phyloP scores from a whole-genome alignment of 2,797 vertebrate species.

The Bufotes viridis region DNA sequence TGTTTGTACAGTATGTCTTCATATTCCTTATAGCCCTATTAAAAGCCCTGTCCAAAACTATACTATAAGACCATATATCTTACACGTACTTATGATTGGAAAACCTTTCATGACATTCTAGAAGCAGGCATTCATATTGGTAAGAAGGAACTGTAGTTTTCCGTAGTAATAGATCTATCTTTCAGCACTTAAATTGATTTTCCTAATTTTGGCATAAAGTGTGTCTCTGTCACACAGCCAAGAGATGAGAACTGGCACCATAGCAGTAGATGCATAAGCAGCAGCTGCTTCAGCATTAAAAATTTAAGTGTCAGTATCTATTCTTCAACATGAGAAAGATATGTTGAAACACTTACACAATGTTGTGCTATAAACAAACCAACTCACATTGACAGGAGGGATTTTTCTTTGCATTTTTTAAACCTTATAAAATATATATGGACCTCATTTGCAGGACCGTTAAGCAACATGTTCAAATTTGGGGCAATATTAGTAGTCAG shows the following conservation, averaged over 20 bases:
- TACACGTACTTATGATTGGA: constrained; percentile 32
- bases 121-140: constrained; percentile 31
- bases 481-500: background rate
- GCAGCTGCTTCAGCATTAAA: constrained; percentile 62
- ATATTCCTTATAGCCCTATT: background rate
- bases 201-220: constrained; percentile 59
- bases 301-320: constrained; percentile 60
- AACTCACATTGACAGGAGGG: constrained; percentile 32
- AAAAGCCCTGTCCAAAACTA: background rate
- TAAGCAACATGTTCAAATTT: constrained; percentile 12
- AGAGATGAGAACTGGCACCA: constrained; percentile 60
- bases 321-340: constrained; percentile 58
- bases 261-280: constrained; percentile 53
- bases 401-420: constrained; percentile 29
- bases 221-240: constrained; percentile 61
- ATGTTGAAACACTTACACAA: constrained; percentile 58
- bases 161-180: constrained; percentile 52
- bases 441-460: background rate
- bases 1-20: background rate
- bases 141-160: constrained; percentile 44
- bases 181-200: constrained; percentile 60
- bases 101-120: constrained; percentile 45
- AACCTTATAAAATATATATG: constrained; percentile 33
- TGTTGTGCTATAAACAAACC: constrained; percentile 62
- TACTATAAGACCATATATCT: background rate